phyloP scores from a whole-genome alignment of 2,888 invertebrate species.

The Scrobipalpa atriplicella region DNA sequence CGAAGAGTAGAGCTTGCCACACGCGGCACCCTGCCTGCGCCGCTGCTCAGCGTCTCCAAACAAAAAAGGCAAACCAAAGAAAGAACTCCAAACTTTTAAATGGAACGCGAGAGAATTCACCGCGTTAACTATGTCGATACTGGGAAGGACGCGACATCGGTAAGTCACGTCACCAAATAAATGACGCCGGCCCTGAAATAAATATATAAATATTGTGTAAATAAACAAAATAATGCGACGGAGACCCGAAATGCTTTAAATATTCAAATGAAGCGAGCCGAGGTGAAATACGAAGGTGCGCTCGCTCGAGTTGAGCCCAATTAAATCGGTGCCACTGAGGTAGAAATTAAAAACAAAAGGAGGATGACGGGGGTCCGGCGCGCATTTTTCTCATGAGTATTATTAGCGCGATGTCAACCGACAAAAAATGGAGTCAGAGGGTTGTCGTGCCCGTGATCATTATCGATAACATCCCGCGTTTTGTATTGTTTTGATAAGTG shows the following conservation, averaged over 20 bases:
- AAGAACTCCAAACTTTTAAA: conserved; percentile 75
- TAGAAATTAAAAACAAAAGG: conserved; percentile 83
- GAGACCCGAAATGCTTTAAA: conserved; percentile 80
- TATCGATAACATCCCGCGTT: conserved; percentile 79
- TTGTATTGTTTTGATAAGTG: conserved; percentile 82
- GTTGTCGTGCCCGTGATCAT: conserved; percentile 75
- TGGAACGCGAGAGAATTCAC: conserved; percentile 79
- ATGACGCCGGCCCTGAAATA: conserved; percentile 76
- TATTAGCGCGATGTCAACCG: conserved; percentile 82
- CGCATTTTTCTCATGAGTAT: conserved; percentile 82
- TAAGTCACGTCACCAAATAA: conserved; percentile 82
- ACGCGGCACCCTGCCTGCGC: conserved; percentile 60
- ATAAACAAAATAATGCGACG: conserved; percentile 78
- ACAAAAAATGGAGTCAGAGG: conserved; percentile 79
- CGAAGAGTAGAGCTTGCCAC: conserved; percentile 77
- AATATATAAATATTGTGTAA: conserved; percentile 82
- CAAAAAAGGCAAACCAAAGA: conserved; percentile 70
- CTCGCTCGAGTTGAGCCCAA: conserved; percentile 80
- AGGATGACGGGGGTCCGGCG: conserved; percentile 76
- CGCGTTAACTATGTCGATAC: conserved; percentile 82
- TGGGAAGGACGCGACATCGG: conserved; percentile 81
- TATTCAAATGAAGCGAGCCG: conserved; percentile 82
- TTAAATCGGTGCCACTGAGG: conserved; percentile 83
- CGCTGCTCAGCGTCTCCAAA: conserved; percentile 45
- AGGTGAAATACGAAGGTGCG: conserved; percentile 82